Base-by-base conservation (phyloP, 1,140 invertebrate genomes). In the Drosophila athabasca region DNA sequence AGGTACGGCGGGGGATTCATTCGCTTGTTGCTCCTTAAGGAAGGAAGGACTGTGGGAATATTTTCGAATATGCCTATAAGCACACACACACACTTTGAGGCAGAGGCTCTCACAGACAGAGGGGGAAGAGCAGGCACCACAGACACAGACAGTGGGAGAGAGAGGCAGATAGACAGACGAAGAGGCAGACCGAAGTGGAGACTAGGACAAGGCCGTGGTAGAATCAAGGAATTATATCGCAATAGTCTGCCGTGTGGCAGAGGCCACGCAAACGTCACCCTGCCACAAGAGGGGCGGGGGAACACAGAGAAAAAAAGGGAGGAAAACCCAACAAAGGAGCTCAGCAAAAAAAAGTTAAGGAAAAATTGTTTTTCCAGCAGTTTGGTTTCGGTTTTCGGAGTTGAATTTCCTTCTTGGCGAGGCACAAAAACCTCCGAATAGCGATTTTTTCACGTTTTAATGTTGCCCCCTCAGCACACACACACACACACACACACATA, bases 151-250 rank as follows among this genome's bases (percentile, higher is more conserved):
- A 67, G 31, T 17, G 2, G 3, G 4, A 5, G 24, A 3, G 35
- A 9, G 35, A 3, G 2, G 11, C 9, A 39, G 35, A 59, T 26
- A 50, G 15, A 29, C 35, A 68, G 31, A 35, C 31, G 22, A 22
- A 35, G 15, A 46, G 26, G 50, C 41, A 80, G 70, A 58, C 61
- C 69, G 24, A 58, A 75, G 39, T 75, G 35, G 75, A 62, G 82
- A 88, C 82, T 87, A 87, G 82, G 82, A 65, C 82, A 87, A 87
- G 82, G 82, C 82, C 82, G 77, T 62, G 66, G 76, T 55, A 58
- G 74, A 79, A 71, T 75, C 74, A 75, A 72, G 68, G 69, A 87
- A 87, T 87, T 78, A 85, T 78, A 78, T 85, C 70, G 68, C 64
- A 68, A 75, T 79, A 67, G 61, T 55, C 54, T 77, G 75, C 65